Percentiles rank a stretch among this genome's conserved stretches.
These are phyloP conservation scores for Caenorhabditis sp. DNA, from an alignment of 2,888 invertebrate genomes.

Conservation along the genomic window DNA sequence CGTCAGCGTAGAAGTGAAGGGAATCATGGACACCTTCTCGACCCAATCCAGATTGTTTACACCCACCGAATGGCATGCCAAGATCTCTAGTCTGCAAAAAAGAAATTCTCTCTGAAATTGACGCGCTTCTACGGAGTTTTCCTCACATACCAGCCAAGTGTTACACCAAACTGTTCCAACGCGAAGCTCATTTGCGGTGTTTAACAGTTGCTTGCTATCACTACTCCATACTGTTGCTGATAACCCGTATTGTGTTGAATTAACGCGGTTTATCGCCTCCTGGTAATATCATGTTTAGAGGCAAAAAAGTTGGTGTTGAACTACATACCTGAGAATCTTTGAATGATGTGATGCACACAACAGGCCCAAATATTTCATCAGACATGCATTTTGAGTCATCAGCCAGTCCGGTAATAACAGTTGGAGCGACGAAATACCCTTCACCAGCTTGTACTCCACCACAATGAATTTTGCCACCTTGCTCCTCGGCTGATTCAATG, in stretches of 20 bases:
- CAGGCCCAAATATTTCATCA: constrained; percentile 76
- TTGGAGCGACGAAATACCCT: constrained; percentile 73
- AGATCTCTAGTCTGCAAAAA: constrained; percentile 72
- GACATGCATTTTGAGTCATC: constrained; percentile 73
- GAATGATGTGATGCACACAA: constrained; percentile 72
- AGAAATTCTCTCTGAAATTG: background rate
- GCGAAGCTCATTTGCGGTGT: constrained; percentile 73
- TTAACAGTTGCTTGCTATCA: constrained; percentile 72
- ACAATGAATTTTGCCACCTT: constrained; percentile 72
- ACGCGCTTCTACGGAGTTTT: background rate
- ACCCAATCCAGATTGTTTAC: constrained; percentile 75
- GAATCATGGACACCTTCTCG: constrained; percentile 74
- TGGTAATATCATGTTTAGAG: constrained; percentile 12
- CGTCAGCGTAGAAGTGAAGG: constrained; percentile 75
- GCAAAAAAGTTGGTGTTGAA: background rate
- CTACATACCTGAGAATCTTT: constrained; percentile 56
- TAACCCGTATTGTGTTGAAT: constrained; percentile 74
- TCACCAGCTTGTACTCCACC: constrained; percentile 65
- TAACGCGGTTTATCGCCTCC: constrained; percentile 73
- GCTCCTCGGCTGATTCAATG: constrained; percentile 71
- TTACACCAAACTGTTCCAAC: constrained; percentile 76
- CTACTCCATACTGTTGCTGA: constrained; percentile 74
- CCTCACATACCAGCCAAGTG: constrained; percentile 73
- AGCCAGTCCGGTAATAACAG: constrained; percentile 72
- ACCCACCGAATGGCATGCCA: constrained; percentile 76